These are phyloP conservation scores for Zonitis immaculata DNA, from an alignment of 2,888 invertebrate genomes.

Conservation along the genomic window DNA sequence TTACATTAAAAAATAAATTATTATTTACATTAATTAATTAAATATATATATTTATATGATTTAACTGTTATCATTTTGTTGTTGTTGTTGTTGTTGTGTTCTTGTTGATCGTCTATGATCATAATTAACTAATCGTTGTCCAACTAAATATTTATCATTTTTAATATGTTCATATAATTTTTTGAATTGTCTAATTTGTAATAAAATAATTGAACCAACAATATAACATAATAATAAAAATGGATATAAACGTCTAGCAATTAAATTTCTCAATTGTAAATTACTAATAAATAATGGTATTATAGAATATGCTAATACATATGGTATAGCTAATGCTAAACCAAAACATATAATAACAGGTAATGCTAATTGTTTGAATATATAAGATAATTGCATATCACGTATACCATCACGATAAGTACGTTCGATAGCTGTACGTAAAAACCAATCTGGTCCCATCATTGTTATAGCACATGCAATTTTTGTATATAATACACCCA, in stretches of 20 bases:
- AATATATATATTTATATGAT: neutral
- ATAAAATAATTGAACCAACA: conserved; percentile 64
- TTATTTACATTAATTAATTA: neutral
- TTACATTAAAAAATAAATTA: neutral
- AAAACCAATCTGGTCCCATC: conserved; percentile 97
- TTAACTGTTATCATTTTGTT: neutral
- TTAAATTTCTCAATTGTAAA: conserved; percentile 65
- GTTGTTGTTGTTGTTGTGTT: neutral
- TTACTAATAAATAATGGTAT: conserved; percentile 64
- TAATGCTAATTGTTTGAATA: conserved; percentile 79
- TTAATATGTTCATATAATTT: conserved; percentile 97
- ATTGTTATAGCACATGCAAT: conserved; percentile 93
- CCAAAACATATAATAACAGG: conserved; percentile 89
- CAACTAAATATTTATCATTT: conserved; percentile 98
- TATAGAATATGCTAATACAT: conserved; percentile 76
- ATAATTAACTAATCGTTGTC: conserved; percentile 94
- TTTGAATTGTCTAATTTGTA: conserved; percentile 90
- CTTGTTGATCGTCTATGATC: conserved; percentile 74
- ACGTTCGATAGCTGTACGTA: conserved; percentile 86
- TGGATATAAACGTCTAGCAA: conserved; percentile 86
- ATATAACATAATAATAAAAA: conserved; percentile 71
- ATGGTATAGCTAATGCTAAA: conserved; percentile 87
- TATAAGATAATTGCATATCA: conserved; percentile 85
- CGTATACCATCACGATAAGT: conserved; percentile 91
- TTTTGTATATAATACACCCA: conserved; percentile 96